Evolutionary conservation across 2,113 vertebrate species (phyloP), one percentile per base, ranked within the genome.

Genomic region (Pelusios castaneus): DNA sequence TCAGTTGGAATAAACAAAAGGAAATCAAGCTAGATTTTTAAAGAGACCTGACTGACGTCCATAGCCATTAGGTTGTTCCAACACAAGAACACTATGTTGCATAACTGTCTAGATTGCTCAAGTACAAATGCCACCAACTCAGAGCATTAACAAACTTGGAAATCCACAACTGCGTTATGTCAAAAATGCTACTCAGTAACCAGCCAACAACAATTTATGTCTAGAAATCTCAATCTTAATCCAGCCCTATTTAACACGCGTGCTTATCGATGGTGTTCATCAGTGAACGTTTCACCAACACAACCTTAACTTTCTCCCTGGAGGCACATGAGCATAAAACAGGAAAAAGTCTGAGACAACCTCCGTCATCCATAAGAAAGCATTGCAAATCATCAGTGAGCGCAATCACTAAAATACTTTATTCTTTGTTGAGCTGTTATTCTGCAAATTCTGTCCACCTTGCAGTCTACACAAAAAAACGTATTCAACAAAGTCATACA

Each of bases 11-110:
- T 67, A 80, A 93, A 91, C 54, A 45, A 82, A 88, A 90, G 1
- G 31, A 79, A 92, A 94, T 0, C 63, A 86, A 96, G 84, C 75
- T 89, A 81, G 73, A 88, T 90, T 93, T 94, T 82, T 67, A 84
- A 92, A 92, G 63, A 78, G 82, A 82, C 60, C 82, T 19, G 86
- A 47, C 77, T 80, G 11, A n/a, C 51, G 91, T 89, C 90, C 78
- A 91, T 84, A 38, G 77, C 91, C 87, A 80, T 93, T 75, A 49
- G 88, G 21, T 67, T 89, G 80, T 88, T 94, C 80, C 91, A 89
- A 76, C 84, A 78, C 12, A 60, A 43, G 84, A 92, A 91, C 56
- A 38, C 3, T 21, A 52, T 86, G 52, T 52, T 7, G 0, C 88
- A 90, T 60, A 90, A 91, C 84, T 80, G 24, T 2, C 41, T 86